Percentiles rank a stretch among this genome's conserved stretches.
Conservation (phyloP, 2,888 invertebrate species). For the Euproctis similis region DNA sequence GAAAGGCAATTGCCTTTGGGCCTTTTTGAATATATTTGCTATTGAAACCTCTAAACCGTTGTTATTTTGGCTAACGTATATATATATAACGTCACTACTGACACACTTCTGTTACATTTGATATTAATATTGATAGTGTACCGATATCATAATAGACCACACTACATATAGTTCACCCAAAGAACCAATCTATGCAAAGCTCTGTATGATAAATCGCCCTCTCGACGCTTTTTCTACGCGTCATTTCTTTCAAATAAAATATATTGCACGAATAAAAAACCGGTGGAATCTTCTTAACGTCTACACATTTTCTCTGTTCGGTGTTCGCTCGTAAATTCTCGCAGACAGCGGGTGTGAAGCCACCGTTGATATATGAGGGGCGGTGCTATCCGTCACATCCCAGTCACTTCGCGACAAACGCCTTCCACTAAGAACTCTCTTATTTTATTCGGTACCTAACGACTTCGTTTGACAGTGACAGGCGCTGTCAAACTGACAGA, state of each 20-base stretch:
- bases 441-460: no score
- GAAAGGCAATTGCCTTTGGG: no score
- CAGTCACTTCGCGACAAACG: conserved; percentile 47
- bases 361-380: conserved; percentile 41
- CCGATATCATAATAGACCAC: no score
- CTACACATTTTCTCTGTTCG: conserved; percentile 45
- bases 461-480: conserved; percentile 5
- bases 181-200: conserved; percentile 13
- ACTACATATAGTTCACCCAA: no score
- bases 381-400: conserved; percentile 37
- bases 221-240: conserved; percentile 33
- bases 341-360: conserved; percentile 31
- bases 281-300: conserved; percentile 47
- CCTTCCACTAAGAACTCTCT: no score
- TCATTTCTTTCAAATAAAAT: conserved; percentile 56
- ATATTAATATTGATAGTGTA: no score
- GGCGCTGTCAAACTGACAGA: not conserved
- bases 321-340: conserved; percentile 43
- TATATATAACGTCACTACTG: no score
- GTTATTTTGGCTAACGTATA: no score
- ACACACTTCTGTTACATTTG: no score
- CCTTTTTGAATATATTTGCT: no score
- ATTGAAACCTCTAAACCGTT: no score
- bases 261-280: conserved; percentile 56
- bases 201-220: conserved; percentile 44